These are phyloP conservation scores for Procambarus clarkii DNA, from an alignment of 1,140 invertebrate species.

Conservation along the genomic window DNA sequence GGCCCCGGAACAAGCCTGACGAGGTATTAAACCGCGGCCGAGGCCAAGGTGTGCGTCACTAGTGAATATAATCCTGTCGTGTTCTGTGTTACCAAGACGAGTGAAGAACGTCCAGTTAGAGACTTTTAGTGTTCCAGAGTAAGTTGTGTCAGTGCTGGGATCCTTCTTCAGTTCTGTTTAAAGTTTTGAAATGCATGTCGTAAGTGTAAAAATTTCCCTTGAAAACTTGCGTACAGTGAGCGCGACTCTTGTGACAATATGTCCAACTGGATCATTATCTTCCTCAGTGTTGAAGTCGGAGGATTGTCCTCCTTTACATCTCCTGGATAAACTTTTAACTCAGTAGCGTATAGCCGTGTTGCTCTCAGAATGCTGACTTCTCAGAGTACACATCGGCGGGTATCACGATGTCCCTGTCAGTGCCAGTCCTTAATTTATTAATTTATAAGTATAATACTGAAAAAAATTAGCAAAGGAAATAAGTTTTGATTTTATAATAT, in stretches of 20 bases:
- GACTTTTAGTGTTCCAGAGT: neutral
- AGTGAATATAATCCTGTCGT: constrained; percentile 2
- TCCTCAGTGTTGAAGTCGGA: neutral
- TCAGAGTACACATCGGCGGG: too few relatives aligned
- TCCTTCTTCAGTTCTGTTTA: neutral
- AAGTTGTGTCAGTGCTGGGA: neutral
- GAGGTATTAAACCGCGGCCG: neutral
- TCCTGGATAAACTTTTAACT: neutral
- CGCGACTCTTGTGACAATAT: neutral
- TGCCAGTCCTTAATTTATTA: too few relatives aligned
- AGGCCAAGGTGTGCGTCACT: neutral
- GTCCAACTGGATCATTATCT: neutral
- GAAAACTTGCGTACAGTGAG: too few relatives aligned
- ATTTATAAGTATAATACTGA: too few relatives aligned
- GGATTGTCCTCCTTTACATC: neutral
- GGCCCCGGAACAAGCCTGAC: neutral
- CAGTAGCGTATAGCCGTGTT: too few relatives aligned
- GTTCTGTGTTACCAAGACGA: neutral
- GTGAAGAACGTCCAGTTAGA: neutral
- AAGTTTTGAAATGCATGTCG: neutral
- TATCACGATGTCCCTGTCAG: too few relatives aligned
- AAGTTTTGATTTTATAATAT: too few relatives aligned
- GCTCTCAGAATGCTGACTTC: too few relatives aligned
- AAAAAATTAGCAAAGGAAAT: too few relatives aligned
- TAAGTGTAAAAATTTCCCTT: neutral